A percentile compares a stretch with the other conserved stretches of the same genome.
These are phyloP conservation scores for Pteropus alecto DNA, from an alignment of 2,113 vertebrate species.

Conservation along the genomic window DNA sequence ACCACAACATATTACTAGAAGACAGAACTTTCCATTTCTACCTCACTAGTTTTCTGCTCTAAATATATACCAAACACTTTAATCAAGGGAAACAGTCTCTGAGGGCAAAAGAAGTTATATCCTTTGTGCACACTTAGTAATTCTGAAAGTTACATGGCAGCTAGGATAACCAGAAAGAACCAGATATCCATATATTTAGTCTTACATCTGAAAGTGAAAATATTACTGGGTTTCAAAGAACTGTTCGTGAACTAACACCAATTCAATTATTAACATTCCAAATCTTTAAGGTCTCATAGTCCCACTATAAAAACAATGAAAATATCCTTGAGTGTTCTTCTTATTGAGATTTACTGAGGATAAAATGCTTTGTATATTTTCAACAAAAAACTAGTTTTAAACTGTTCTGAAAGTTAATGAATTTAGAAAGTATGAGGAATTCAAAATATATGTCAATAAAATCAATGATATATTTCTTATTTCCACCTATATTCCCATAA, in stretches of 20 bases:
- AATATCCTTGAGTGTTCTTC: background rate
- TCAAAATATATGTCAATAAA: background rate
- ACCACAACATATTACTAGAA: background rate
- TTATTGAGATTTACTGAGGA: background rate
- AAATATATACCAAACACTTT: background rate
- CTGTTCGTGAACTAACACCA: background rate
- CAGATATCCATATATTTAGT: background rate
- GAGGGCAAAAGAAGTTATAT: background rate
- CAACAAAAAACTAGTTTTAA: background rate
- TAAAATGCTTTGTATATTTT: background rate
- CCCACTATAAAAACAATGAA: background rate
- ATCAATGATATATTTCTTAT: background rate
- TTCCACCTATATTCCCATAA: background rate
- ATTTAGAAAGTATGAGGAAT: background rate
- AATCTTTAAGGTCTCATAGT: background rate
- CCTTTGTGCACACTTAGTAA: background rate
- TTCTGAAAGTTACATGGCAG: background rate
- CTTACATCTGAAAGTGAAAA: constrained; percentile 25
- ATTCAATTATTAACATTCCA: background rate
- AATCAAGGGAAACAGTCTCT: background rate
- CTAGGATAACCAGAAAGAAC: background rate
- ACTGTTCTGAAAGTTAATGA: background rate
- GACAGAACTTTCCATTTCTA: background rate
- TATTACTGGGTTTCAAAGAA: background rate
- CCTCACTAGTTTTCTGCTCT: background rate